Evolutionary conservation across 2,113 vertebrate genomes (phyloP).

Genomic region (Dunckerocampus dactyliophorus): DNA sequence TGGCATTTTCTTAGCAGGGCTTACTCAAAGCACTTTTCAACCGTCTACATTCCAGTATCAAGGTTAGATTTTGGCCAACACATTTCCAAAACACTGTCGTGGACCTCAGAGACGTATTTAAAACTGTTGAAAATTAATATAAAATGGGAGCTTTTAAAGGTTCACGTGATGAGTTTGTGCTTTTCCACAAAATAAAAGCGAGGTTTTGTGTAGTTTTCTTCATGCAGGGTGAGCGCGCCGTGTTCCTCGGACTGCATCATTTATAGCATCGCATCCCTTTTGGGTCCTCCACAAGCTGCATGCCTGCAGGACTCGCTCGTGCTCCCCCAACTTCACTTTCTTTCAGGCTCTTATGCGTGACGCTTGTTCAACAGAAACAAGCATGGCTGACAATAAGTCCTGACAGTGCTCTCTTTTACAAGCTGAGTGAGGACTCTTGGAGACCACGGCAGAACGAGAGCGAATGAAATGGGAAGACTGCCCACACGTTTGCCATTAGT

Average conservation of each 20-base stretch:
- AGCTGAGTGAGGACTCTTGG: conserved; percentile 30
- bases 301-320: conserved; percentile 19
- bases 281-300: conserved; percentile 20
- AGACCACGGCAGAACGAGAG: conserved; percentile 15
- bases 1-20: no score
- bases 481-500: conserved; percentile 20
- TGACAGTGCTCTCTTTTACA: conserved; percentile 7
- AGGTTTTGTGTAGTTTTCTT: no score
- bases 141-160: no score
- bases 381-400: conserved; percentile 6
- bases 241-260: conserved; percentile 31
- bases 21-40: no score
- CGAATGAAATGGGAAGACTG: conserved; percentile 34
- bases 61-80: no score
- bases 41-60: no score
- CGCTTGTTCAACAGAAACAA: conserved; percentile 23
- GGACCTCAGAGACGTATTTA: no score
- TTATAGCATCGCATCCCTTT: conserved; percentile 32
- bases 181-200: no score
- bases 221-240: conserved; percentile 21
- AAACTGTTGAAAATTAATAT: no score
- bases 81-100: no score
- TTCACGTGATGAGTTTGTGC: no score
- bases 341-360: conserved; percentile 25
- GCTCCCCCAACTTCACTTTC: not conserved